Base-by-base conservation (phyloP, 2,113 vertebrate genomes). In the Herpetotheres cachinnans region DNA sequence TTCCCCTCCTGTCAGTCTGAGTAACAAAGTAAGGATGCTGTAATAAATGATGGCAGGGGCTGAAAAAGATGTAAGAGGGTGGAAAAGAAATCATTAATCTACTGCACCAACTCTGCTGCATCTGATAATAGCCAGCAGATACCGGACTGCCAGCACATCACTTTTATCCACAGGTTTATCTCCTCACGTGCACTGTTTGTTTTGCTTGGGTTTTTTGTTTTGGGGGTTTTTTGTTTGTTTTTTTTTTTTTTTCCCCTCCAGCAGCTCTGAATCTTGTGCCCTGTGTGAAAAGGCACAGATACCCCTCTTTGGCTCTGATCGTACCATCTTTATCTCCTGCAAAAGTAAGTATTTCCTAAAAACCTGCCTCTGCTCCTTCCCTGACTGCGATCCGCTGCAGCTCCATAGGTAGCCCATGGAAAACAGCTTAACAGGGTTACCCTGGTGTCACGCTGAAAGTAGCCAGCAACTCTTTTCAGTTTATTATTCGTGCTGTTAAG, bases 71-170 rank as follows among this genome's bases (percentile, higher is more conserved):
- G 91, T 95, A 70, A 87, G 62, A 90, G 67, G 54, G 58, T 54
- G 66, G 93, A 77, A 89, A 89, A 95, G 71, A 94, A 96, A 95
- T 91, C 93, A 89, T 92, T 95, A 89, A 94, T 92, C 80, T 88
- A 55, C 46, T 65, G 79, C 86, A 73, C 66, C 70, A 83, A 14
- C 62, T 65, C 70, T 34, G 22, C 61, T 95, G 77, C 24, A 62
- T 61, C 67, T 92, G 87, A 26, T 71, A 78, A 50, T 1, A 46
- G 38, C 50, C 89, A 95, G 92, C 73, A 95, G 92, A 87, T n/a
- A 77, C 29, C 2, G 36, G 71, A 21, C 79, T 95, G 82, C 90
- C 84, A 79, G 49, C 72, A 40, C 38, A 34, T 66, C 46, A 3
- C 59, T 86, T 86, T 62, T 82, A 62, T 67, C 91, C 6, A 1